Base-by-base conservation (phyloP, 1,140 invertebrate genomes). In the Oryctes rhinoceros region DNA sequence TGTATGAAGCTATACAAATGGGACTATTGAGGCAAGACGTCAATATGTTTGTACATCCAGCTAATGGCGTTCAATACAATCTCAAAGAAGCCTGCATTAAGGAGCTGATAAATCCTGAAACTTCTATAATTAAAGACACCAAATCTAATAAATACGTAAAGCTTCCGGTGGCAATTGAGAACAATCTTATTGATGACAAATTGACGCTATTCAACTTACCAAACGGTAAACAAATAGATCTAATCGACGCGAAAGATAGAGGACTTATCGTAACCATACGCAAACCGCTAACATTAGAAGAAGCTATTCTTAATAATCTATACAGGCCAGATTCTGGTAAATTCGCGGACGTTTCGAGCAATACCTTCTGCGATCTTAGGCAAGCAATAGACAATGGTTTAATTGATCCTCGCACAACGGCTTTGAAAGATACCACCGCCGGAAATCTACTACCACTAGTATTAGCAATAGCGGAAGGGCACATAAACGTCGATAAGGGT, bases 1-100 rank as follows among this genome's bases (percentile, higher is more conserved):
- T 99, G 3, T 94, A 97, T 83, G 95, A 98, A 86, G 91, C 94
- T 11, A 87, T 98, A 48, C 89, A 92, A 67, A 94, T 96, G 92
- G 94, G 94, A 80, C 91, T 97, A 82, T 97, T 96, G 86, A 92
- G 96, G 82, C 86, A 90, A 3, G 88, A 91, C 35, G 92, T 93
- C 71, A 91, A 93, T 15, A 90, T 92, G 81, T 95, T 98, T 85
- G 89, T 95, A 10, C 95, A 98, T 87, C 97, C 97, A 1, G 91
- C 93, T 0, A 94, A 91, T 18, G 94, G 94, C 47, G 91, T 93
- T 82, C 92, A 91, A 85, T 89, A 96, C 3, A 94, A 93, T n/a
- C 87, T 99, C 2, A 92, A 93, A 81, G 93, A 95, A 82, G 94
- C 96, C 11, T 92, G 95, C 81, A 90, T 92, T 59, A 91, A 94